Base-by-base conservation (phyloP, 2,888 invertebrate species). In the Ichneumoninae sp. region DNA sequence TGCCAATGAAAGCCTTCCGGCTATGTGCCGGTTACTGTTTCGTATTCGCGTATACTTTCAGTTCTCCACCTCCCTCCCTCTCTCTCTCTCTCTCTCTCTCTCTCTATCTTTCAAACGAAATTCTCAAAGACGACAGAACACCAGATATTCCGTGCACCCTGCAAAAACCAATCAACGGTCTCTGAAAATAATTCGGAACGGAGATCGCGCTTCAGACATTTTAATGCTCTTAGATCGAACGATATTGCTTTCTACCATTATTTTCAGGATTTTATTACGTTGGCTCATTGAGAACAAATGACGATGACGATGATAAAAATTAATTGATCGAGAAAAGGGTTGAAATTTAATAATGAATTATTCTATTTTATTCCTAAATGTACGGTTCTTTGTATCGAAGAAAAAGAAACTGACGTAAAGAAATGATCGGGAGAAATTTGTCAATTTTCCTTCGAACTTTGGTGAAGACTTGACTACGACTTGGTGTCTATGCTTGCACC, bases 111-210 rank as follows among this genome's bases (percentile, higher is more conserved):
- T 50, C 54, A 30, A 52, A 19, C 22, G 62, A 77, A 80, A 78
- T 78, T 78, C 54, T 70, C 77, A 78, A 26, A 26, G 26, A 78
- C 76, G 69, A 76, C 69, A 72, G 80, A 84, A 54, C 74, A 81
- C 50, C 36, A 57, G 57, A 78, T n/a, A 75, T 75, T 84, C 65
- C 8, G 50, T 65, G 72, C 40, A 16, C 50, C 16, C 4, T 62
- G 50, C 65, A n/a, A 26, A 62, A 65, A 60, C 26, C 30, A 47
- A 30, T 33, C 47, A 19, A 62, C 40, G 19, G 62, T 60, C 72
- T 80, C 57, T 60, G 57, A 78, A 82, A 81, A 81, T 81, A 81
- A 81, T 84, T 84, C 71, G 33, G 57, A 66, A 65, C 71, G 33
- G 57, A 71, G 79, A 79, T 65, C 30, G 65, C 50, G 71, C 70